Evolutionary conservation across 1,140 invertebrate genomes (phyloP).

Genomic region (Drosophila cardini): DNA sequence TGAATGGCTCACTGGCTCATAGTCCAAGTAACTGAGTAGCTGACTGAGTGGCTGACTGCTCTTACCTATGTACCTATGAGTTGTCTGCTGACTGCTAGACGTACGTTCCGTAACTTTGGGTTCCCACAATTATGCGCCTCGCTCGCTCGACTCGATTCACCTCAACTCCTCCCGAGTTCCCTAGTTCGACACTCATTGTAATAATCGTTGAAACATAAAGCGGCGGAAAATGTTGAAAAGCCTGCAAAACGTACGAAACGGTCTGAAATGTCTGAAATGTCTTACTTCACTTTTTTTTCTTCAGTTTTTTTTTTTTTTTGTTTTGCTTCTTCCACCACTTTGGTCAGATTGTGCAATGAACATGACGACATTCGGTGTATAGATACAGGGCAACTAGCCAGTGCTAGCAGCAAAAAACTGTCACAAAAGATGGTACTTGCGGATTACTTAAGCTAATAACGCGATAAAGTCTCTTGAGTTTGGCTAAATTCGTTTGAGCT

Average conservation of each 20-base stretch:
- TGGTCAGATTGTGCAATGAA: slow-evolving; percentile 71
- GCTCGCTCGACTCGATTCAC: slow-evolving; percentile 68
- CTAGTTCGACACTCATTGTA: slow-evolving; percentile 57
- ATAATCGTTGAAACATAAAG: slow-evolving; percentile 80
- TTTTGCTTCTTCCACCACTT: slow-evolving; percentile 18
- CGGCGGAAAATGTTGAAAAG: slow-evolving; percentile 78
- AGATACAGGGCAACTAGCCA: slow-evolving; percentile 5
- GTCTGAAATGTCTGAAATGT: slow-evolving; percentile 67
- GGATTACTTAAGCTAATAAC: slow-evolving; percentile 18
- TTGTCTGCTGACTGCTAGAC: slow-evolving; percentile 67
- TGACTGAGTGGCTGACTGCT: slow-evolving; percentile 55
- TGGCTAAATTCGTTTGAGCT: not conserved
- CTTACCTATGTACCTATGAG: slow-evolving; percentile 53
- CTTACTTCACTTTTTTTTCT: slow-evolving; percentile 63
- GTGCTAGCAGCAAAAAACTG: slow-evolving; percentile 15
- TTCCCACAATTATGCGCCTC: slow-evolving; percentile 81
- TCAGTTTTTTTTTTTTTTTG: slow-evolving; percentile 30
- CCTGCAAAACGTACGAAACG: slow-evolving; percentile 55
- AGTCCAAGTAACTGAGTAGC: slow-evolving; percentile 43
- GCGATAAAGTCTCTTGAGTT: not conserved
- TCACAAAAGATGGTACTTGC: slow-evolving; percentile 15
- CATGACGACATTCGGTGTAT: slow-evolving; percentile 48
- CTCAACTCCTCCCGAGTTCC: slow-evolving; percentile 16
- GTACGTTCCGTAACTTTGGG: slow-evolving; percentile 77
- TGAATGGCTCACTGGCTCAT: slow-evolving; percentile 65